Evolutionary conservation across 2,888 invertebrate species (phyloP).

Genomic region (Apodemia mormo): DNA sequence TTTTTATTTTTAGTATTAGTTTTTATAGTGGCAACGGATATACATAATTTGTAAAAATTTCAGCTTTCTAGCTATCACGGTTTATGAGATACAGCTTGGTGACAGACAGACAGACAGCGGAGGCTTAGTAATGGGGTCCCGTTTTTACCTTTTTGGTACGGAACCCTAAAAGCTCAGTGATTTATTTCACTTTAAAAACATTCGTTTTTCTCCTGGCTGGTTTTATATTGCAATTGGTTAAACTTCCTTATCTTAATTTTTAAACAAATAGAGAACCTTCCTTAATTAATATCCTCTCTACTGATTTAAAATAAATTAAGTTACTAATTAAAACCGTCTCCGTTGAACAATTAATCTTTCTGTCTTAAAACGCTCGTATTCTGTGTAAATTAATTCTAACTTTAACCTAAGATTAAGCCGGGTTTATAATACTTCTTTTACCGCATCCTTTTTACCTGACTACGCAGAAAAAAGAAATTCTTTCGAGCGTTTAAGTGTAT

Average conservation of each 20-base stretch:
- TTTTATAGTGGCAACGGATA: no score
- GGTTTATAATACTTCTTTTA: neutral
- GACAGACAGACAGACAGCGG: no score
- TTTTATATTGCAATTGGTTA: neutral
- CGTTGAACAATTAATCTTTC: constrained; percentile 1
- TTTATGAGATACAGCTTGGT: no score
- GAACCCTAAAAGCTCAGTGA: no score
- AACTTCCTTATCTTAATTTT: neutral
- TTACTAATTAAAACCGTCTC: neutral
- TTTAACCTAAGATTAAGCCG: constrained; percentile 4
- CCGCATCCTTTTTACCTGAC: neutral
- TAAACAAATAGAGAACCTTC: neutral
- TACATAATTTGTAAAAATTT: no score
- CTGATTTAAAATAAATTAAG: constrained; percentile 4
- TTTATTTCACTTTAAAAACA: no score
- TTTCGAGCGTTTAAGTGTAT: no score
- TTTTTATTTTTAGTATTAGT: no score
- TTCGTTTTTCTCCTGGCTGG: neutral
- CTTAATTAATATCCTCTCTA: neutral
- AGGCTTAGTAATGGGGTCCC: no score
- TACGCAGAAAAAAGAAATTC: neutral
- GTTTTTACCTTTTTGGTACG: no score
- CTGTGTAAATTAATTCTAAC: neutral
- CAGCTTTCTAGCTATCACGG: no score
- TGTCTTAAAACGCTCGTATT: neutral